A percentile compares a stretch with the other conserved stretches of the same genome.
These are phyloP conservation scores for Pilophorus perplexus DNA, from an alignment of 2,888 invertebrate genomes.

Conservation along the genomic window DNA sequence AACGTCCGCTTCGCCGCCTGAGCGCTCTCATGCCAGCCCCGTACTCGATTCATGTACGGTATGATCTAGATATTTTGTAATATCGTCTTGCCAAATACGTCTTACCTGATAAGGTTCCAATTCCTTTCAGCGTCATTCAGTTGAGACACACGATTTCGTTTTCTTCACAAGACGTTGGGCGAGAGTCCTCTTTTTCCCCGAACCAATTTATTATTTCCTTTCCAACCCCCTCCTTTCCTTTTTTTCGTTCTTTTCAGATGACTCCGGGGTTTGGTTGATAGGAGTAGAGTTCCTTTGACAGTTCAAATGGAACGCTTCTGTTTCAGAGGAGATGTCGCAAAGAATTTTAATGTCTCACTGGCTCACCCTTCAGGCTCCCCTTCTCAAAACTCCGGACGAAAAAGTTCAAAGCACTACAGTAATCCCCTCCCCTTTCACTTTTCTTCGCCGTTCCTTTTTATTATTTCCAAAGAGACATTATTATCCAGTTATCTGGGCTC, in stretches of 20 bases:
- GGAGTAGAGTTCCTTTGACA: constrained; percentile 21
- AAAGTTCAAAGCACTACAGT: not conserved
- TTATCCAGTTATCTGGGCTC: too few species aligned
- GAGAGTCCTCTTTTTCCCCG: too few species aligned
- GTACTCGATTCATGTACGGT: too few species aligned
- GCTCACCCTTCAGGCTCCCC: not conserved
- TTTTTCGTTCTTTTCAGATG: not conserved
- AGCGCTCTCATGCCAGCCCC: too few species aligned
- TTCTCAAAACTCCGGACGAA: not conserved
- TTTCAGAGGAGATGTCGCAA: not conserved
- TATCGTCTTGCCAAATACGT: too few species aligned
- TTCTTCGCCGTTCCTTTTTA: too few species aligned
- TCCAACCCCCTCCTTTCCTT: not conserved
- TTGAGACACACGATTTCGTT: too few species aligned
- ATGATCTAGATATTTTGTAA: too few species aligned
- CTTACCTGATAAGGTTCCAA: too few species aligned
- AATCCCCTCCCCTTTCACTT: not conserved
- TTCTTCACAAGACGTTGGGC: constrained; percentile 18
- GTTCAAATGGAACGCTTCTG: constrained; percentile 3
- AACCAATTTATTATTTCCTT: constrained; percentile 16
- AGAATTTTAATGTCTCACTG: constrained; percentile 19
- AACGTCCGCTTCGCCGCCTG: too few species aligned
- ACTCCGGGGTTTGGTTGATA: constrained; percentile 1
- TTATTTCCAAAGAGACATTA: too few species aligned
- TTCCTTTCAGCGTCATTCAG: too few species aligned